phyloP scores from a whole-genome alignment of 2,113 vertebrate species.

The Ophthalmolycus amberensis region DNA sequence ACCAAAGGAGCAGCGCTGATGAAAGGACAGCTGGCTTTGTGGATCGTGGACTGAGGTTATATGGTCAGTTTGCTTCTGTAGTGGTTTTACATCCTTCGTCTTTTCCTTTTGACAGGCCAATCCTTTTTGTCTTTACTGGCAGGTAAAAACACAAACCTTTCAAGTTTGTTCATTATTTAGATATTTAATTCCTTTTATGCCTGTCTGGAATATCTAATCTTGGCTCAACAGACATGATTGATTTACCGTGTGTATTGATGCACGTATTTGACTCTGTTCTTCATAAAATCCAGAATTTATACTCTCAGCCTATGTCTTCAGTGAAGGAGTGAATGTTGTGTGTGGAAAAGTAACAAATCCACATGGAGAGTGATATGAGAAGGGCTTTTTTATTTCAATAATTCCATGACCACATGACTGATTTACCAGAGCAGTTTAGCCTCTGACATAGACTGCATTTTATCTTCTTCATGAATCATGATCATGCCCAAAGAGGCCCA shows the following conservation, averaged over 20 bases:
- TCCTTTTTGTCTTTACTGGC: not conserved
- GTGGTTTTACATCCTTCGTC: not conserved
- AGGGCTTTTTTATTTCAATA: not conserved
- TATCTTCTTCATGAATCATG: slow-evolving; percentile 32
- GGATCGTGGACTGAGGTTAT: not conserved
- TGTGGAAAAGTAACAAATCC: slow-evolving; percentile 26
- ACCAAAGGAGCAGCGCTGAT: not conserved
- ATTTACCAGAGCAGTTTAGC: slow-evolving; percentile 26
- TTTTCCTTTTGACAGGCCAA: not conserved
- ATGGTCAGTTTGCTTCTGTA: not conserved
- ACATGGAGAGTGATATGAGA: slow-evolving; percentile 30
- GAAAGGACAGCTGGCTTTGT: not conserved
- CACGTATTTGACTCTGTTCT: not conserved
- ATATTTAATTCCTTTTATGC: not conserved
- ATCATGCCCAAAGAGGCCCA: slow-evolving; percentile 37
- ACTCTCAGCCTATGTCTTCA: not conserved
- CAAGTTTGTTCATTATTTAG: not conserved
- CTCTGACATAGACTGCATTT: slow-evolving; percentile 27
- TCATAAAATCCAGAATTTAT: not conserved
- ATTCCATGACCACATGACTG: slow-evolving; percentile 9
- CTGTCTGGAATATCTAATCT: not conserved
- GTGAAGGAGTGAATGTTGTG: not conserved
- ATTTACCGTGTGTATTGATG: not conserved
- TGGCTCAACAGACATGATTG: not conserved
- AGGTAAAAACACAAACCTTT: not conserved